Conservation (phyloP, 2,113 vertebrate genomes). For the Dipodomys ordii region DNA sequence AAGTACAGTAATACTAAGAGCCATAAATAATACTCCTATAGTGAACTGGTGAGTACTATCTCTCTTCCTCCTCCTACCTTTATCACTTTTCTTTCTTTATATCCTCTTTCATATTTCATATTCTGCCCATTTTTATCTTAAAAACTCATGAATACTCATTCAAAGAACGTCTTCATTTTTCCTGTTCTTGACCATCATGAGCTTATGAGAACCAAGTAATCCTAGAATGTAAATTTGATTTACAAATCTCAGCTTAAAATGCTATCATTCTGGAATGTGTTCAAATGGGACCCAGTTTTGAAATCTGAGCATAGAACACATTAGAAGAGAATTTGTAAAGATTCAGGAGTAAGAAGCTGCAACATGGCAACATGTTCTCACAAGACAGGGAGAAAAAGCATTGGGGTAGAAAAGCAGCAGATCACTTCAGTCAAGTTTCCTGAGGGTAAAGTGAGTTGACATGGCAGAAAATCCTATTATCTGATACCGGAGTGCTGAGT, state of each 20-base stretch:
- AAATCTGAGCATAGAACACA: background rate
- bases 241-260: constrained; percentile 47
- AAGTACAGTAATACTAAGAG: background rate
- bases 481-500: background rate
- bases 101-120: background rate
- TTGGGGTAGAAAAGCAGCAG: background rate
- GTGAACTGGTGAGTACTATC: background rate
- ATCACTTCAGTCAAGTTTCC: background rate
- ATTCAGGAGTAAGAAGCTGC: background rate
- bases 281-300: constrained; percentile 33
- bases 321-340: background rate
- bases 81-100: background rate
- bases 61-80: background rate
- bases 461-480: background rate
- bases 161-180: background rate
- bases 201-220: background rate
- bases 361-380: background rate
- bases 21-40: background rate
- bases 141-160: background rate
- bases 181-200: background rate
- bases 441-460: background rate
- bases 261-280: constrained; percentile 7
- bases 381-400: background rate
- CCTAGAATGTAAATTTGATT: constrained; percentile 28
- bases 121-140: background rate